These are phyloP conservation scores for Saccostrea echinata DNA, from an alignment of 1,140 invertebrate species.

Conservation along the genomic window DNA sequence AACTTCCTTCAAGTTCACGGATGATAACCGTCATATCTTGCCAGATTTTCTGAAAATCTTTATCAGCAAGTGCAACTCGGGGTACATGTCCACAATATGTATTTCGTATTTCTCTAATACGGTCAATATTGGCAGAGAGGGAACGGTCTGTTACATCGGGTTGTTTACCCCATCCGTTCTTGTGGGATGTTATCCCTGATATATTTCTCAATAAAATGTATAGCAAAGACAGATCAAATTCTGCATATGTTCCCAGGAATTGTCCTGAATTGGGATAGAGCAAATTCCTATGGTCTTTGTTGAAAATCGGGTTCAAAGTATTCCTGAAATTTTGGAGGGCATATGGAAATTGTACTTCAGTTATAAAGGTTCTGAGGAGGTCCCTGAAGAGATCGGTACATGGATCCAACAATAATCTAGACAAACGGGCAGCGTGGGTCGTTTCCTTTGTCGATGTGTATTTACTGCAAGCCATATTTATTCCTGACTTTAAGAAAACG, in stretches of 20 bases:
- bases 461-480: not conserved
- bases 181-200: not conserved
- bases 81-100: not conserved
- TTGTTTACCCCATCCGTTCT: too few relatives aligned
- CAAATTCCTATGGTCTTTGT: not conserved
- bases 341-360: too few relatives aligned
- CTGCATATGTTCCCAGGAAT: too few relatives aligned
- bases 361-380: not conserved
- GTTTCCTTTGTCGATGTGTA: slow-evolving; percentile 11
- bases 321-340: not conserved
- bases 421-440: not conserved
- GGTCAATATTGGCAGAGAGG: too few relatives aligned
- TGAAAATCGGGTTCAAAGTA: not conserved
- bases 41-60: slow-evolving; percentile 2
- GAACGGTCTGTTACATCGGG: too few relatives aligned
- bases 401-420: not conserved
- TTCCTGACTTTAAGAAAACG: too few relatives aligned
- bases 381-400: slow-evolving; percentile 1
- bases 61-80: not conserved
- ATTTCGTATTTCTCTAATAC: slow-evolving; percentile 2
- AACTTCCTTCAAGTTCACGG: not conserved
- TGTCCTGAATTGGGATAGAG: not conserved
- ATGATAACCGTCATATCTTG: not conserved
- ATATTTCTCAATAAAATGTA: slow-evolving; percentile 24
- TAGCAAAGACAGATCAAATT: too few relatives aligned